Evolutionary conservation across 2,888 invertebrate genomes (phyloP), one percentile per base, ranked within the genome.

Genomic region (Brachyptera risi): DNA sequence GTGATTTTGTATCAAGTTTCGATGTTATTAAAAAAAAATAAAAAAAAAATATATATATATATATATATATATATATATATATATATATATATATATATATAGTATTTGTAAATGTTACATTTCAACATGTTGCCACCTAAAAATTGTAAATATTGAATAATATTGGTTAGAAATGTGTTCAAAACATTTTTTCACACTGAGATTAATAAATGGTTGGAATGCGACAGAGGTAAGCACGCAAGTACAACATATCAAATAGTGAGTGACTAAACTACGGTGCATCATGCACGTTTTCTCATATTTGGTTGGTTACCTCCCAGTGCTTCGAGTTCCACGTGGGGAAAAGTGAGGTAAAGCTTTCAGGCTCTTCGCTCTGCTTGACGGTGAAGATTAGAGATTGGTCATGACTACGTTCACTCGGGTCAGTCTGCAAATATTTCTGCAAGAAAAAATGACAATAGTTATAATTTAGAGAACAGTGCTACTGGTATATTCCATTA

Each of bases 311-410:
- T 60, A 86, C 86, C 71, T 82, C 78, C 87, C 87, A 88, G 73
- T 83, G 77, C 23, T 79, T 78, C 1, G 77, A 73, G 66, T 89
- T 83, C 93, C 94, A 94, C 1, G 75, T 72, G 1, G 86, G 83
- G 80, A 94, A 94, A 68, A 87, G 78, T 23, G 83, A 82, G 69
- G 82, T 88, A 77, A 93, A 93, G 31, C 82, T 81, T 2, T 79
- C 77, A 0, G 91, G 88, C 72, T 93, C 93, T 47, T 81, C 76
- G 2, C 86, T 87, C 73, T 92, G 91, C 65, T 83, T 83, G 19
- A 92, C 79, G 0, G 83, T 80, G 13, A 89, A 80, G 13, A 90
- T 82, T 26, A 86, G 76, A 0, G 86, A 83, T 0, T 83, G 80
- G 59, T 87, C 85, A 56, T 83, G 81, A 0, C 83, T 83, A 5